Conservation (phyloP, 2,797 vertebrate species). For the Mormyrus hasselquistii region DNA sequence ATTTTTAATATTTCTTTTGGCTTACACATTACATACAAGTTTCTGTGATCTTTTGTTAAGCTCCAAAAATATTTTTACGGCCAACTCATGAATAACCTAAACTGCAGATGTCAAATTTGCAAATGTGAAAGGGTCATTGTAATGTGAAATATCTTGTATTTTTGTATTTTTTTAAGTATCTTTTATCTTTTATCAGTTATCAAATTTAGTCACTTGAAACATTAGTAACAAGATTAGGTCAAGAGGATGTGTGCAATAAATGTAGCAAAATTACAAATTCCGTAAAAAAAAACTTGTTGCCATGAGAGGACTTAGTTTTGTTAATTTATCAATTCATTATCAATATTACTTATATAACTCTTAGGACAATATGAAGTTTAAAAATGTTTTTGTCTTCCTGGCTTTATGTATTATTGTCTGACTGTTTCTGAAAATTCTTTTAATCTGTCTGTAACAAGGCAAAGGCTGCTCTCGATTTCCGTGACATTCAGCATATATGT, state of each 20-base stretch:
- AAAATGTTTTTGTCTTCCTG: background rate
- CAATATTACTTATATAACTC: background rate
- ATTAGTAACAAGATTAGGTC: background rate
- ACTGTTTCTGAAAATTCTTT: background rate
- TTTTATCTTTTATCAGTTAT: background rate
- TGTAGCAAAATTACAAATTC: background rate
- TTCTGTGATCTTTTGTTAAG: background rate
- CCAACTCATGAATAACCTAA: background rate
- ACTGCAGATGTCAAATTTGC: background rate
- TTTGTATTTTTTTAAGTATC: background rate
- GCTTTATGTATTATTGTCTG: background rate
- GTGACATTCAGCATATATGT: background rate
- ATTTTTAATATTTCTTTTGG: background rate
- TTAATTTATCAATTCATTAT: background rate
- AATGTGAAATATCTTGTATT: background rate
- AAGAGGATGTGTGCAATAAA: background rate
- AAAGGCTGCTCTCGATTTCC: background rate
- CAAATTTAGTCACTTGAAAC: background rate
- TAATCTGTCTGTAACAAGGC: background rate
- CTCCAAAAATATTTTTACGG: background rate
- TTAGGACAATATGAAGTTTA: background rate
- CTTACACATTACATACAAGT: background rate
- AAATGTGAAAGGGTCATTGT: background rate
- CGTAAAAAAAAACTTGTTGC: background rate
- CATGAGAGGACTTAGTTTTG: background rate